Percentiles rank a stretch among this genome's conserved stretches.
phyloP scores from a whole-genome alignment of 2,113 vertebrate genomes.

The Ciconia boyciana region DNA sequence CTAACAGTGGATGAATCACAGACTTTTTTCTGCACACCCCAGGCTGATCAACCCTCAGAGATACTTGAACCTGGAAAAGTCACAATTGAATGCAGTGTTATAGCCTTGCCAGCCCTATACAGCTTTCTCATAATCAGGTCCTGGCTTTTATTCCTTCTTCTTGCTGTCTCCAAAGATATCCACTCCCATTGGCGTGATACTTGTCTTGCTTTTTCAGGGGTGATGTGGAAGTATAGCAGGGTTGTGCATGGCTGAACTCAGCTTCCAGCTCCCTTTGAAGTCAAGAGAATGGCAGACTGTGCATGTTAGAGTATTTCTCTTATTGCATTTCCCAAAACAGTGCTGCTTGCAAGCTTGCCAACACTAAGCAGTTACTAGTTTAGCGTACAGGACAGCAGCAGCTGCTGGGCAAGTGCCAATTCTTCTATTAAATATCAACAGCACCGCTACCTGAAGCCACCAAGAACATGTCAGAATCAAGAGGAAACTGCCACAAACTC shows the following conservation, averaged over 20 bases:
- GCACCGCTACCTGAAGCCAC: background rate
- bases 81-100: background rate
- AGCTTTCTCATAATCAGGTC: background rate
- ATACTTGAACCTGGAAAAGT: background rate
- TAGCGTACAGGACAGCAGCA: background rate
- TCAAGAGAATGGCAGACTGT: background rate
- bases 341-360: background rate
- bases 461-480: background rate
- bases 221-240: background rate
- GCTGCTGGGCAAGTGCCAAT: background rate
- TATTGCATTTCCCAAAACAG: background rate
- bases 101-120: background rate
- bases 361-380: background rate
- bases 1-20: background rate
- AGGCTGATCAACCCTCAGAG: background rate
- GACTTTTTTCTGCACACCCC: background rate
- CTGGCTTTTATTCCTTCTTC: background rate
- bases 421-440: background rate
- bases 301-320: background rate
- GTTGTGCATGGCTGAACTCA: background rate
- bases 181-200: background rate
- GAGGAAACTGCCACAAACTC: background rate
- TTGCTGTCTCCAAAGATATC: background rate
- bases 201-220: background rate
- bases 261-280: background rate